These are phyloP conservation scores for Chelidonichthys spinosus DNA, from an alignment of 2,797 vertebrate species.

Conservation along the genomic window DNA sequence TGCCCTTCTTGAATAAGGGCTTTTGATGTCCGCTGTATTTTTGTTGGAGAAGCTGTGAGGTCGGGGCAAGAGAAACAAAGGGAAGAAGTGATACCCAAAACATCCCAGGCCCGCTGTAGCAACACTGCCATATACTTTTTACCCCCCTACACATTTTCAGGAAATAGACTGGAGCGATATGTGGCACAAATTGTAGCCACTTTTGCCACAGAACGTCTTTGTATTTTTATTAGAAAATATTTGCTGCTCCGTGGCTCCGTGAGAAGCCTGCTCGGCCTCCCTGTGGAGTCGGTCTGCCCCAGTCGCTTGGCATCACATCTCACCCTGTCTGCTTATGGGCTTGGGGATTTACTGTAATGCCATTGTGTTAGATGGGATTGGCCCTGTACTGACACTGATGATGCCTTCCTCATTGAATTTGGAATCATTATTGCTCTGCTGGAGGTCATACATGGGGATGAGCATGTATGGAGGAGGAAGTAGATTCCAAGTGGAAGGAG, in stretches of 20 bases:
- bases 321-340: conserved; percentile 69
- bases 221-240: conserved; percentile 28
- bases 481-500: conserved; percentile 24
- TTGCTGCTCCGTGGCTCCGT: conserved; percentile 26
- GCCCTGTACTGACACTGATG: conserved; percentile 75
- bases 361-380: conserved; percentile 80
- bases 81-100: conserved; percentile 71
- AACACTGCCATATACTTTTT: conserved; percentile 67
- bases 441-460: conserved; percentile 51
- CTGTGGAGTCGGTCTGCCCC: conserved; percentile 55
- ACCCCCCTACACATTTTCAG: conserved; percentile 14
- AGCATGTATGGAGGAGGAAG: conserved; percentile 43
- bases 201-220: conserved; percentile 27
- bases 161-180: conserved; percentile 32
- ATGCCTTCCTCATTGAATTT: conserved; percentile 74
- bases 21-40: conserved; percentile 84
- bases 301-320: conserved; percentile 66
- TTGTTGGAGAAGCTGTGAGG: conserved; percentile 75
- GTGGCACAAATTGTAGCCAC: conserved; percentile 47
- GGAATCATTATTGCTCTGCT: conserved; percentile 59
- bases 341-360: conserved; percentile 81
- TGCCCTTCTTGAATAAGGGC: conserved; percentile 88
- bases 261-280: conserved; percentile 43
- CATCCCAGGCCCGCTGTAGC: conserved; percentile 71
- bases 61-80: conserved; percentile 69